phyloP scores from a whole-genome alignment of 2,797 vertebrate species.

The Chanos chanos region DNA sequence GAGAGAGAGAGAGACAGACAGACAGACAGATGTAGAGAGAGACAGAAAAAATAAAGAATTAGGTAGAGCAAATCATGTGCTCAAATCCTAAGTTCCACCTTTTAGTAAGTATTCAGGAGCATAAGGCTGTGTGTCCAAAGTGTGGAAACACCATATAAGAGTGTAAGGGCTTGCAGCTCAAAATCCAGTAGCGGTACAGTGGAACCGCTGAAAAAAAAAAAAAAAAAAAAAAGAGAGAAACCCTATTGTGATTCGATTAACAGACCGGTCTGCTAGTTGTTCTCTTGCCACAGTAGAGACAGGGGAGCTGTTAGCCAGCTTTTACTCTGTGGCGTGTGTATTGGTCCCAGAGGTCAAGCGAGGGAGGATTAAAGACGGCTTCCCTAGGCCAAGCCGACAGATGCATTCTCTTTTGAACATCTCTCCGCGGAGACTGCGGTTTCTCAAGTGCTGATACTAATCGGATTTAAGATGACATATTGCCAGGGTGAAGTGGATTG shows the following conservation, averaged over 20 bases:
- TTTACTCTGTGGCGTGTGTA: slow-evolving; percentile 41
- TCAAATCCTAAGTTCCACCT: too few relatives aligned
- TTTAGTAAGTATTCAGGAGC: too few relatives aligned
- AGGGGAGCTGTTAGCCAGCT: slow-evolving; percentile 25
- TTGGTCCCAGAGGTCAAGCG: slow-evolving; percentile 30
- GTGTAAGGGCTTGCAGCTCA: too few relatives aligned
- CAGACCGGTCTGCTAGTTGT: background rate
- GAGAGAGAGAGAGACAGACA: slow-evolving; percentile 39
- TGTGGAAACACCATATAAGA: too few relatives aligned
- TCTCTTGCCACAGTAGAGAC: background rate
- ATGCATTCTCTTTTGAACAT: slow-evolving; percentile 36
- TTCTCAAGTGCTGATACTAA: slow-evolving; percentile 88
- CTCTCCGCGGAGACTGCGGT: slow-evolving; percentile 43
- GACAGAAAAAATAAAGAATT: background rate
- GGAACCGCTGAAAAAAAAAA: too few relatives aligned
- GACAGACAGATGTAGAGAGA: background rate
- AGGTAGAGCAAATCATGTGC: too few relatives aligned
- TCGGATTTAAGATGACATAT: slow-evolving; percentile 86
- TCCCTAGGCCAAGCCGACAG: slow-evolving; percentile 30
- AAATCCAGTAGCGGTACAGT: too few relatives aligned
- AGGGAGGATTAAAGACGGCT: slow-evolving; percentile 42
- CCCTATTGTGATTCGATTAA: too few relatives aligned
- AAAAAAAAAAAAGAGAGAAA: too few relatives aligned
- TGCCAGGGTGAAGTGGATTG: slow-evolving; percentile 77
- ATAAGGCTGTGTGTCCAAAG: too few relatives aligned